Conservation (phyloP, 2,888 invertebrate genomes). For the Criorhina ranunculi region DNA sequence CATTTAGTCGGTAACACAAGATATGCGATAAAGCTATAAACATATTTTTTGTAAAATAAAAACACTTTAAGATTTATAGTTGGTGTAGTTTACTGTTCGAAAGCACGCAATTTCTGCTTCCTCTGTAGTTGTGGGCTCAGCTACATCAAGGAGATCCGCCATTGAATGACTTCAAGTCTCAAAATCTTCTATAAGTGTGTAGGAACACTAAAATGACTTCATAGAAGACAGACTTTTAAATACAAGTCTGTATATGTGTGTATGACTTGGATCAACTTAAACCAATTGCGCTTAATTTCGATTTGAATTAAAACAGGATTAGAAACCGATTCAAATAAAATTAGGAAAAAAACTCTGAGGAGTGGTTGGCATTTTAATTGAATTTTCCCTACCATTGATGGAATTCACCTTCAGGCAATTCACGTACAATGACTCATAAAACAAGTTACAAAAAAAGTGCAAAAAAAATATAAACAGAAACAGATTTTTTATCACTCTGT, state of each 20-base stretch:
- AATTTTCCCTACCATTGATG: constrained; percentile 25
- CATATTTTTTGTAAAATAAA: too few species aligned
- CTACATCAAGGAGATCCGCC: too few species aligned
- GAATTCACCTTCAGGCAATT: constrained; percentile 34
- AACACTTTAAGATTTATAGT: too few species aligned
- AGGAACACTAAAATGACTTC: not conserved
- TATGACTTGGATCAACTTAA: not conserved
- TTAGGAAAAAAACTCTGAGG: constrained; percentile 20
- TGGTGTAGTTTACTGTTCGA: too few species aligned
- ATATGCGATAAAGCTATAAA: too few species aligned
- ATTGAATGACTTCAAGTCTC: too few species aligned
- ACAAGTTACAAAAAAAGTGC: constrained; percentile 25
- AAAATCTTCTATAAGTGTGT: too few species aligned
- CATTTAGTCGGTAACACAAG: too few species aligned
- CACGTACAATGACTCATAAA: constrained; percentile 47
- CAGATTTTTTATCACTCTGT: constrained; percentile 11
- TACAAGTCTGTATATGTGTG: too few species aligned
- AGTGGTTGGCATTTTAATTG: constrained; percentile 39
- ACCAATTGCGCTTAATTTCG: constrained; percentile 2
- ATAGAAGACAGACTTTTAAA: too few species aligned
- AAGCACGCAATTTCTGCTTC: too few species aligned
- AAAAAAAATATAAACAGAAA: not conserved
- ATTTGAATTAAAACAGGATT: constrained; percentile 12
- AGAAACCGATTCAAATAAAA: constrained; percentile 2
- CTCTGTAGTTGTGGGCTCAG: too few species aligned